phyloP scores from a whole-genome alignment of 2,888 invertebrate genomes.

The Pterostichus niger region DNA sequence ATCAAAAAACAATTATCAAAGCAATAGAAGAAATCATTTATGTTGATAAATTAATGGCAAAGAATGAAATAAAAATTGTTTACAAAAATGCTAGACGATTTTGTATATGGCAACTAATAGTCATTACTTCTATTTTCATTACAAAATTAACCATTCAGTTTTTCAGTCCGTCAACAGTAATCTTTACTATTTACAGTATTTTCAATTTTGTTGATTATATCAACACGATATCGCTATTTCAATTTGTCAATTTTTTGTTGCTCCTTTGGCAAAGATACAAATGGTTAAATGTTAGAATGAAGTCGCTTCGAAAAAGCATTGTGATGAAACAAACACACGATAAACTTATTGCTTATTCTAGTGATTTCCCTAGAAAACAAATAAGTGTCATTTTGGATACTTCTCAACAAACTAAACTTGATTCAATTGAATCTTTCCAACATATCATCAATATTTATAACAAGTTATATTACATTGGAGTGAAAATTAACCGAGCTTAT shows the following conservation, averaged over 20 bases:
- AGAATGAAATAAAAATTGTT: constrained; percentile 65
- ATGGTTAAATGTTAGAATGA: constrained; percentile 68
- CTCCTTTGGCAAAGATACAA: constrained; percentile 69
- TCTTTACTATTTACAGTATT: constrained; percentile 68
- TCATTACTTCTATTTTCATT: constrained; percentile 68
- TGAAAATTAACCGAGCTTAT: constrained; percentile 69
- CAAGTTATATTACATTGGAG: constrained; percentile 68
- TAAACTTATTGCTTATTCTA: constrained; percentile 4
- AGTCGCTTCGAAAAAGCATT: not conserved
- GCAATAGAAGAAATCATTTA: constrained; percentile 65
- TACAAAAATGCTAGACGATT: constrained; percentile 69
- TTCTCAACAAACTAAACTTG: not conserved
- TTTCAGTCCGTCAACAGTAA: constrained; percentile 63
- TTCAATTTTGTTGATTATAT: constrained; percentile 70
- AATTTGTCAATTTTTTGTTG: constrained; percentile 69
- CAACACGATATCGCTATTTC: constrained; percentile 70
- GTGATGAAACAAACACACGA: constrained; percentile 6
- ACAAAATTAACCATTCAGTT: constrained; percentile 68
- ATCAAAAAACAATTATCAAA: constrained; percentile 68
- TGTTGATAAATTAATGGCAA: constrained; percentile 68
- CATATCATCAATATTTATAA: constrained; percentile 63
- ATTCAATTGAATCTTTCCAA: constrained; percentile 3
- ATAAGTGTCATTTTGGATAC: too few species aligned
- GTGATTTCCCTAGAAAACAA: constrained; percentile 14
- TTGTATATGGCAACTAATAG: constrained; percentile 67